A percentile compares a stretch with the other conserved stretches of the same genome.
These are phyloP conservation scores for Planococcus citri DNA, from an alignment of 1,140 invertebrate genomes.

Conservation along the genomic window DNA sequence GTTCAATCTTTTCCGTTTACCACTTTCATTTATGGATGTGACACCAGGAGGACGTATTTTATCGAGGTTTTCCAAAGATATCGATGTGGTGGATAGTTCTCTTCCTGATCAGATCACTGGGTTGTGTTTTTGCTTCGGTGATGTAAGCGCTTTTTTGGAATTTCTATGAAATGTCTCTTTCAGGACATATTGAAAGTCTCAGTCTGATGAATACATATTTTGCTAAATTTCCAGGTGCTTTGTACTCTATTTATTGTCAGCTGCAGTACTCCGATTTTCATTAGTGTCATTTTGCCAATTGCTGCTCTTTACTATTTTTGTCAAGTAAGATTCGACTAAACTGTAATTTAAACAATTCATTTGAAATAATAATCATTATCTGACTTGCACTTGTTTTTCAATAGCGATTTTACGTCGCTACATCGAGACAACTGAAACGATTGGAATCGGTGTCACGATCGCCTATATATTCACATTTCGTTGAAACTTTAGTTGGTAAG, in stretches of 20 bases:
- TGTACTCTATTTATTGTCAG: conserved; percentile 81
- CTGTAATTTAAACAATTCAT: too few species aligned
- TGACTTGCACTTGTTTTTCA: neutral
- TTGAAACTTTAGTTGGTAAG: conserved; percentile 70
- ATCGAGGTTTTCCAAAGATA: conserved; percentile 59
- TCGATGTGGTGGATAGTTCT: conserved; percentile 49
- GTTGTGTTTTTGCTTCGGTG: conserved; percentile 18
- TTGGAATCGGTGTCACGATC: conserved; percentile 92
- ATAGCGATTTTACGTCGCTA: conserved; percentile 86
- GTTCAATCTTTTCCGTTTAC: conserved; percentile 55
- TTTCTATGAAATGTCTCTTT: too few species aligned
- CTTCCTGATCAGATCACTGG: conserved; percentile 26
- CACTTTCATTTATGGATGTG: conserved; percentile 63
- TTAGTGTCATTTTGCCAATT: conserved; percentile 70
- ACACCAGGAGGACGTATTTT: conserved; percentile 59
- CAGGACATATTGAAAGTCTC: too few species aligned
- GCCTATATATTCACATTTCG: conserved; percentile 96
- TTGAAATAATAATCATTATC: too few species aligned
- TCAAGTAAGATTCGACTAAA: too few species aligned
- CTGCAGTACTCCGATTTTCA: conserved; percentile 75
- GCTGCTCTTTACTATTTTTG: conserved; percentile 78
- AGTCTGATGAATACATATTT: too few species aligned
- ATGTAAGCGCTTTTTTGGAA: too few species aligned
- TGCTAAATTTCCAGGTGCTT: conserved; percentile 50
- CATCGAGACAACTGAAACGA: conserved; percentile 87